A percentile compares a stretch with the other conserved stretches of the same genome.
Evolutionary conservation across 2,113 vertebrate species (phyloP).

Genomic region (Balaeniceps rex): DNA sequence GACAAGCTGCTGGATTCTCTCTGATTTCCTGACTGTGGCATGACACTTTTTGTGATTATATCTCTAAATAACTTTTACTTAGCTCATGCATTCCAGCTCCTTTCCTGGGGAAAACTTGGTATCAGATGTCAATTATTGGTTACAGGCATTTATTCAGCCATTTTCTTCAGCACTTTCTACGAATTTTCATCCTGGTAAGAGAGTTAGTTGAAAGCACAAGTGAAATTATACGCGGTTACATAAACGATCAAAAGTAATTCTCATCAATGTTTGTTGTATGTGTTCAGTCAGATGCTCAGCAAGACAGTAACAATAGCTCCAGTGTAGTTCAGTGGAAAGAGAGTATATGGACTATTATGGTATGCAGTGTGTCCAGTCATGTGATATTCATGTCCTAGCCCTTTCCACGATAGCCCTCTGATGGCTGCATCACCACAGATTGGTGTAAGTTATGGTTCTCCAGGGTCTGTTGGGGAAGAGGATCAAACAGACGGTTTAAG

Average conservation of each 20-base stretch:
- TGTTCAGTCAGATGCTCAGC: background rate
- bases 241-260: background rate
- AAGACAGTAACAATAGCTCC: background rate
- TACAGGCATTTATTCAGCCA: background rate
- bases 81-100: background rate
- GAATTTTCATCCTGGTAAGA: background rate
- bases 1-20: background rate
- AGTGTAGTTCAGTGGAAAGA: background rate
- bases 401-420: background rate
- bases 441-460: rapidly evolving
- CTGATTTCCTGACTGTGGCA: background rate
- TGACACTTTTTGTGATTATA: background rate
- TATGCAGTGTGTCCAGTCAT: background rate
- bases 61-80: background rate
- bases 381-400: background rate
- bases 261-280: background rate
- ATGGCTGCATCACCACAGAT: background rate
- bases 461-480: background rate
- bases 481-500: background rate
- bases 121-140: background rate
- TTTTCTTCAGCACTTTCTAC: background rate
- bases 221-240: background rate
- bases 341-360: background rate
- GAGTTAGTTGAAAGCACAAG: background rate
- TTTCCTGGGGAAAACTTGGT: background rate